Evolutionary conservation across 2,797 vertebrate genomes (phyloP).

Genomic region (Sarcophilus harrisii): DNA sequence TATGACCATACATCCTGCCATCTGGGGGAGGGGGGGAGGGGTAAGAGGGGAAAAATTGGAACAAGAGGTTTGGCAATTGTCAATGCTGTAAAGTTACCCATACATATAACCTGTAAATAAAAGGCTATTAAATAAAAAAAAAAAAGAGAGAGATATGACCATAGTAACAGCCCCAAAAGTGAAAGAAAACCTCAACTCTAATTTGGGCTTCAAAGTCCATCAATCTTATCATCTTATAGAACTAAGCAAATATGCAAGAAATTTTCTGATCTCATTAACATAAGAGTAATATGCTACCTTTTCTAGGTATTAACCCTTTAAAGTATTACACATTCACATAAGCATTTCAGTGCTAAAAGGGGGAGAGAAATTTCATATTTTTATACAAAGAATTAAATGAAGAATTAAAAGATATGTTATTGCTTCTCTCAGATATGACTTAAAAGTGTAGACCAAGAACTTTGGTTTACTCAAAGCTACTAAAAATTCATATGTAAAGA

Average conservation of each 20-base stretch:
- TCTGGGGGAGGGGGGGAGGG: too few relatives aligned
- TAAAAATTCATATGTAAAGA: background rate
- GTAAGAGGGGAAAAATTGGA: too few relatives aligned
- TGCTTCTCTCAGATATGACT: background rate
- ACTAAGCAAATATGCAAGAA: background rate
- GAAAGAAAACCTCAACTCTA: rapidly evolving
- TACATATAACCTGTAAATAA: too few relatives aligned
- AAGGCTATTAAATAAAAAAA: too few relatives aligned
- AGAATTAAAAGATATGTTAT: background rate
- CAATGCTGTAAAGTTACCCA: too few relatives aligned
- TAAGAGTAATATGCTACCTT: background rate
- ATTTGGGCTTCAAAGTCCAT: background rate
- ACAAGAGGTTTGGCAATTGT: too few relatives aligned
- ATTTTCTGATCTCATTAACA: background rate
- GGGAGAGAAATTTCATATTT: background rate
- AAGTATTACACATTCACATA: background rate
- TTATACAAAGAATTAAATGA: background rate
- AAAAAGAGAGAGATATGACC: too few relatives aligned
- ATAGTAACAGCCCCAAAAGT: background rate
- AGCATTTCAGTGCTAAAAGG: background rate
- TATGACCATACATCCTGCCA: too few relatives aligned
- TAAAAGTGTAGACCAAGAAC: background rate
- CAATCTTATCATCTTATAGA: background rate
- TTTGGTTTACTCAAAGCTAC: background rate
- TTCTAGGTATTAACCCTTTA: background rate